Evolutionary conservation across 1,140 invertebrate species (phyloP), one percentile per base, ranked within the genome.

Genomic region (Sarcophaga peregrina): DNA sequence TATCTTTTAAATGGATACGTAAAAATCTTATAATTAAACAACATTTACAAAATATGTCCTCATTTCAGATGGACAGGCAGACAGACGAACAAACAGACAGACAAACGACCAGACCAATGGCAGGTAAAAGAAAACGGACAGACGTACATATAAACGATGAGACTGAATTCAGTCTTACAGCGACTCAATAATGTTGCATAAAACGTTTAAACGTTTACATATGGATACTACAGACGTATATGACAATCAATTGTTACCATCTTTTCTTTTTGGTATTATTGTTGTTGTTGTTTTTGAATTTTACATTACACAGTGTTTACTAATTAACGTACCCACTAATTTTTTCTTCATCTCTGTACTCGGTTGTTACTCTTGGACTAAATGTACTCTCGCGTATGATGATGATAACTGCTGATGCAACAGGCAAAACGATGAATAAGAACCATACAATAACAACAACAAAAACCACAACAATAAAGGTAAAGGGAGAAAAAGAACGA

Each of bases 1-100:
- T 78, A 78, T 78, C 75, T 78, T 78, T 78, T 50, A 78, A 78
- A 78, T 78, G 75, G 15, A 78, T 78, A 50, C 50, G 50, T 78
- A 78, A 47, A 78, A 78, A 78, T 78, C 75, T 78, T 78, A 78
- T 78, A 78, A 78, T 78, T 78, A 78, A 78, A 78, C 75, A 78
- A 78, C 75, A 78, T 78, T 78, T 78, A 52, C 75, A 78, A 78
- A 78, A 78, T 78, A 78, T 78, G 75, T 78, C 75, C 75, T 78
- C 75, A 78, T 78, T 78, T 78, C 48, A 68, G 6, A 68, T 7
- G 20, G 15, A 58, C 54, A 13, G 54, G 15, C 13, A n/a, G 54
- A 58, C 54, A 58, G 54, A 58, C 54, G 13, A 13, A 58, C 54
- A 58, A 3, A n/a, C 15, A 58, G 13, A 37, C 25, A 37, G 25